Evolutionary conservation across 2,888 invertebrate species (phyloP).

Genomic region (Parelbella ahira): DNA sequence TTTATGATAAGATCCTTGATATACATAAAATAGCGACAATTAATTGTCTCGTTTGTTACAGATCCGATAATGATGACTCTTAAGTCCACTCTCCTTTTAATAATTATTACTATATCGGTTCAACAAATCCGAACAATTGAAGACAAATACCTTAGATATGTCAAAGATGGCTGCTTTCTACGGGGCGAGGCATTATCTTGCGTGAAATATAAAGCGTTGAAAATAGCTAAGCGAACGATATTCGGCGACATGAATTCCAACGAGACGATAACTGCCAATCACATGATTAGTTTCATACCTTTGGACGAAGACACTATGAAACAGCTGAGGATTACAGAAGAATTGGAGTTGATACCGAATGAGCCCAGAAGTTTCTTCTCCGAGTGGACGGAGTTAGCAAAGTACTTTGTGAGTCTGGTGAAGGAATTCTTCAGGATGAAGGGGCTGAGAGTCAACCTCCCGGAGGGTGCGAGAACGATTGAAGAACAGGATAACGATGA

Average conservation of each 20-base stretch:
- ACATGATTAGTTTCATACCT: slow-evolving; percentile 61
- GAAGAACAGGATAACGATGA: slow-evolving; percentile 55
- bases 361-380: slow-evolving; percentile 62
- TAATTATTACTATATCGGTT: slow-evolving; percentile 22
- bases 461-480: slow-evolving; percentile 68
- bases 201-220: slow-evolving; percentile 68
- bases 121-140: slow-evolving; percentile 39
- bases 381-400: slow-evolving; percentile 69
- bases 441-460: slow-evolving; percentile 62
- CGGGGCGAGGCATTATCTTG: slow-evolving; percentile 66
- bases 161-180: slow-evolving; percentile 67
- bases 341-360: slow-evolving; percentile 36
- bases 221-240: slow-evolving; percentile 62
- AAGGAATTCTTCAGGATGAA: slow-evolving; percentile 67
- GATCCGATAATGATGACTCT: slow-evolving; percentile 18
- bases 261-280: slow-evolving; percentile 59
- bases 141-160: slow-evolving; percentile 63
- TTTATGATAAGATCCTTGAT: too few relatives aligned
- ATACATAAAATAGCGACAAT: not conserved
- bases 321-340: slow-evolving; percentile 43
- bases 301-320: slow-evolving; percentile 56
- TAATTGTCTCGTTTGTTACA: not conserved
- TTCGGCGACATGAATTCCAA: slow-evolving; percentile 58
- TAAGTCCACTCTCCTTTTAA: slow-evolving; percentile 17
- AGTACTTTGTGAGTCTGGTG: slow-evolving; percentile 63